Conservation (phyloP, 1,140 invertebrate species). For the Magallana ariakensis region DNA sequence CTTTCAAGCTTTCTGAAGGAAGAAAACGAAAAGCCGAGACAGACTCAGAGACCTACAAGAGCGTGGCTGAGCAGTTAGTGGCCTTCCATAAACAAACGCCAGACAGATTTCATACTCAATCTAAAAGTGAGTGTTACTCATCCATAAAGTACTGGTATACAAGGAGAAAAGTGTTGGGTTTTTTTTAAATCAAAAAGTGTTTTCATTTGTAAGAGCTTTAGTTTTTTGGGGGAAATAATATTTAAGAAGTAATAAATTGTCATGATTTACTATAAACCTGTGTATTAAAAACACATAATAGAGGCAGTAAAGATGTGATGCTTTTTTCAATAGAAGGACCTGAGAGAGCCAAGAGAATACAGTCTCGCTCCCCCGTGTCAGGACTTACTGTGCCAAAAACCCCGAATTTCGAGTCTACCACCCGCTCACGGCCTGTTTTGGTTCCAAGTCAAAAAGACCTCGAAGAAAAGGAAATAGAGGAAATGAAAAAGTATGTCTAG, state of each 20-base stretch:
- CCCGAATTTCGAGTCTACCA: constrained; percentile 70
- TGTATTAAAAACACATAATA: no score
- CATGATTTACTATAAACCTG: no score
- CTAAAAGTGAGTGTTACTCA: constrained; percentile 42
- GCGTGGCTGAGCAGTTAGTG: constrained; percentile 71
- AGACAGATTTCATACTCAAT: constrained; percentile 70
- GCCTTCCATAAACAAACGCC: constrained; percentile 76
- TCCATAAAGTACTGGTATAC: not conserved
- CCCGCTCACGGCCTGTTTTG: constrained; percentile 65
- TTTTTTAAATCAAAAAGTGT: no score
- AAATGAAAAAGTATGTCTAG: constrained; percentile 72
- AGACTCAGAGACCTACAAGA: constrained; percentile 63
- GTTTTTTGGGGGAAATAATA: no score
- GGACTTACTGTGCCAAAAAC: constrained; percentile 70
- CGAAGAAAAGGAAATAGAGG: constrained; percentile 75
- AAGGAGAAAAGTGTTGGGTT: no score
- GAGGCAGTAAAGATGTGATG: no score
- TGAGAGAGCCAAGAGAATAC: not conserved
- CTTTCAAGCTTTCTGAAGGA: constrained; percentile 69
- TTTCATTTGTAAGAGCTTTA: no score
- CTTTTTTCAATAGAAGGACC: not conserved
- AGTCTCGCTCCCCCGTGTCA: constrained; percentile 48
- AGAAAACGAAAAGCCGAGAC: constrained; percentile 59
- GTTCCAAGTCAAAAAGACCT: constrained; percentile 68
- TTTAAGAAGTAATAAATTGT: no score